Conservation (phyloP, 2,797 vertebrate species). For the Sebastes iracundus region DNA sequence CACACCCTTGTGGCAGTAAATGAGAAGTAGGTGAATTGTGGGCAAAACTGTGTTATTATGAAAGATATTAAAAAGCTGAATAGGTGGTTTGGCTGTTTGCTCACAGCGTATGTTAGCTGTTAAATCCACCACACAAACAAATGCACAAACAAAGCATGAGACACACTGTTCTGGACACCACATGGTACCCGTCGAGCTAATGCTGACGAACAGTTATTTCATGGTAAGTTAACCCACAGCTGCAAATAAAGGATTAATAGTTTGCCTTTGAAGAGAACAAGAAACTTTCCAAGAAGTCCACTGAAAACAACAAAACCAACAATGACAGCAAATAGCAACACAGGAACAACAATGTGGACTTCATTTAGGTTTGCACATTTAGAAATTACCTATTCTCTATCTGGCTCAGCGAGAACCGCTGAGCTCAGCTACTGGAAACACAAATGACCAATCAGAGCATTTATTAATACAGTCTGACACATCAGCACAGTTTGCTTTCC, state of each 20-base stretch:
- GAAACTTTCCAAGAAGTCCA: background rate
- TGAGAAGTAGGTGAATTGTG: conserved; percentile 8
- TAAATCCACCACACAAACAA: conserved; percentile 41
- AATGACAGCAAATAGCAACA: background rate
- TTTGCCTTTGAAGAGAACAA: background rate
- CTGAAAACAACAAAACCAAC: background rate
- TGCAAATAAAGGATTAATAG: background rate
- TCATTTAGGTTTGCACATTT: conserved; percentile 27
- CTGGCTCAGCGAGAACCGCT: background rate
- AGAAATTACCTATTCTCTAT: background rate
- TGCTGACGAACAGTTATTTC: conserved; percentile 51
- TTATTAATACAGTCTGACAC: background rate
- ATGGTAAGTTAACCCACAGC: background rate
- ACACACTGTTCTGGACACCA: conserved; percentile 36
- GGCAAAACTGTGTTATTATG: background rate
- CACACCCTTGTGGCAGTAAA: conserved; percentile 64
- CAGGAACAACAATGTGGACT: conserved; percentile 33
- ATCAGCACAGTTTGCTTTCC: background rate
- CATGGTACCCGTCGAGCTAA: conserved; percentile 46
- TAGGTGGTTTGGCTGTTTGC: conserved; percentile 29
- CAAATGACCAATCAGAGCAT: background rate
- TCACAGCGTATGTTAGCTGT: conserved; percentile 31
- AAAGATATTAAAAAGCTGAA: conserved; percentile 14
- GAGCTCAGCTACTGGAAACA: too few species aligned
- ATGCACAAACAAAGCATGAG: conserved; percentile 33